Conservation (phyloP, 2,113 vertebrate genomes). For the Myodes glareolus region DNA sequence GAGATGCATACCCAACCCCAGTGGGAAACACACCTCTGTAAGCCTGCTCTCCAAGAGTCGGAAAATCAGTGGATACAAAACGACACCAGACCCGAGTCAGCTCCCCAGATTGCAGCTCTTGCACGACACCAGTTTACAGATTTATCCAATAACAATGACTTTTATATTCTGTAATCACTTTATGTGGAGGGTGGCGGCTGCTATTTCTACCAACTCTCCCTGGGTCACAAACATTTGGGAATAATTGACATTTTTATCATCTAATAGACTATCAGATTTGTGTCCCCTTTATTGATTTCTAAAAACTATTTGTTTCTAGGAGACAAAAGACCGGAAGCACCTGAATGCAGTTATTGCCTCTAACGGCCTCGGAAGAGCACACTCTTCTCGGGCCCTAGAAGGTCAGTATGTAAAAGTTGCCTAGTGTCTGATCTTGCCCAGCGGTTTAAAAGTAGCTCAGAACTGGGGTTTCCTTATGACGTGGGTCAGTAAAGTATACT, state of each 20-base stretch:
- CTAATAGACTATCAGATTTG: constrained; percentile 61
- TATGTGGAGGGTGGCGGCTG: constrained; percentile 10
- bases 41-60: constrained; percentile 71
- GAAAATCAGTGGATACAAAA: constrained; percentile 71
- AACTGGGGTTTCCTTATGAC: constrained; percentile 32
- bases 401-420: constrained; percentile 75
- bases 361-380: constrained; percentile 78
- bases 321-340: constrained; percentile 75
- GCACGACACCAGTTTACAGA: constrained; percentile 86
- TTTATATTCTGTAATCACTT: constrained; percentile 85
- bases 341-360: constrained; percentile 74
- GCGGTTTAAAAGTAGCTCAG: constrained; percentile 15
- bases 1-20: constrained; percentile 79
- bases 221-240: constrained; percentile 51
- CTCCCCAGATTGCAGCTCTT: constrained; percentile 78
- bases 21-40: constrained; percentile 86
- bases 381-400: constrained; percentile 79
- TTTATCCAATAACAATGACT: constrained; percentile 89
- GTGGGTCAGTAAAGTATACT: background rate
- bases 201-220: background rate
- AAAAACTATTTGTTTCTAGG: constrained; percentile 81
- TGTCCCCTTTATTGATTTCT: constrained; percentile 72
- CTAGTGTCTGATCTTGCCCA: constrained; percentile 4
- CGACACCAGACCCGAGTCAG: constrained; percentile 55
- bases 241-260: constrained; percentile 65